These are phyloP conservation scores for Dissostichus mawsoni DNA, from an alignment of 2,113 vertebrate species.

Conservation along the genomic window DNA sequence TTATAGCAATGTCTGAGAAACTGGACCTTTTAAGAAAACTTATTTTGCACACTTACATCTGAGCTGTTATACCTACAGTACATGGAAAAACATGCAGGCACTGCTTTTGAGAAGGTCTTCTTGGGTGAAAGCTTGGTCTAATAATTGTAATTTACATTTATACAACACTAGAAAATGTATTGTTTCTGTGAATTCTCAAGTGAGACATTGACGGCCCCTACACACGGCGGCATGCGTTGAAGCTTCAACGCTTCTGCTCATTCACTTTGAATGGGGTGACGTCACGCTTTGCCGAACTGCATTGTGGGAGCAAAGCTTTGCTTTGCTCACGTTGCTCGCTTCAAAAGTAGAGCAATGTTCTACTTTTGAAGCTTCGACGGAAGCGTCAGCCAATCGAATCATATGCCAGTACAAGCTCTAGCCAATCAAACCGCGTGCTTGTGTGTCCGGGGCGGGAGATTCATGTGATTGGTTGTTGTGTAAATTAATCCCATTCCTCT, in stretches of 20 bases:
- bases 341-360: too few species aligned
- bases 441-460: too few species aligned
- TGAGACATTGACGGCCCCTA: not conserved
- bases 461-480: not conserved
- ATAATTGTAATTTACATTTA: not conserved
- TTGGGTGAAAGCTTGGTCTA: not conserved
- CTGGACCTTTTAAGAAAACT: not conserved
- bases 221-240: too few species aligned
- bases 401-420: too few species aligned
- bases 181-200: not conserved
- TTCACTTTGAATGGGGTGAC: too few species aligned
- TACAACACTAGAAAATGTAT: not conserved
- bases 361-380: too few species aligned
- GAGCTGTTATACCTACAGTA: not conserved
- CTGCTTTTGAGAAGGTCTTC: not conserved
- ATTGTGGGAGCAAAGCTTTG: too few species aligned
- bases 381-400: too few species aligned
- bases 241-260: too few species aligned
- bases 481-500: slow-evolving; percentile 45
- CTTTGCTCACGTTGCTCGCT: too few species aligned
- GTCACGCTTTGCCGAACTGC: too few species aligned
- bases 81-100: not conserved
- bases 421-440: too few species aligned
- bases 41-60: not conserved
- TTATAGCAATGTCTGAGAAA: not conserved